phyloP scores from a whole-genome alignment of 2,888 invertebrate species.

The Andrena hattorfiana region DNA sequence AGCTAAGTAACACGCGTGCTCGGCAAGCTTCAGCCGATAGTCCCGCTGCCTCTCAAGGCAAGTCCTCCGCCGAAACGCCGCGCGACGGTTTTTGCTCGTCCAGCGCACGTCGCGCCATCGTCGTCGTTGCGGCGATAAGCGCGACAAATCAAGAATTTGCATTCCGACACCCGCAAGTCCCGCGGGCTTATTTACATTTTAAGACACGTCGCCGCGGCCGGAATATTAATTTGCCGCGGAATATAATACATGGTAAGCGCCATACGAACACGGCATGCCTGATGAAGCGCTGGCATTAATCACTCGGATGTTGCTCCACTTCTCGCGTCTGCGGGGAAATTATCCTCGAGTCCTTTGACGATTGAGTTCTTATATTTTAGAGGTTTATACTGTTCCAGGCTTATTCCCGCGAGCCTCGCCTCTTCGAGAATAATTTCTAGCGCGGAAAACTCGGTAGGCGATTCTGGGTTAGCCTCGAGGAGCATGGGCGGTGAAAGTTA shows the following conservation, averaged over 20 bases:
- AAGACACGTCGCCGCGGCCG: conserved; percentile 51
- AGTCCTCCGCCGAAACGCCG: conserved; percentile 32
- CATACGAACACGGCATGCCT: conserved; percentile 55
- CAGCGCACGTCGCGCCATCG: conserved; percentile 28
- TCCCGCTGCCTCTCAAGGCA: neutral
- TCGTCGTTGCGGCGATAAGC: conserved; percentile 60
- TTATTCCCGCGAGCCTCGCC: no score
- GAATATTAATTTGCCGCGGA: conserved; percentile 60
- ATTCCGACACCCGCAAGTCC: conserved; percentile 61
- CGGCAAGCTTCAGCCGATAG: neutral
- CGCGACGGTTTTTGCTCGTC: conserved; percentile 51
- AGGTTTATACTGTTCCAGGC: no score
- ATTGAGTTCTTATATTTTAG: no score
- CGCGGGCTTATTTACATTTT: conserved; percentile 70
- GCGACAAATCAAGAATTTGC: conserved; percentile 70
- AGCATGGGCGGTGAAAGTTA: neutral
- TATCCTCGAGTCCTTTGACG: neutral
- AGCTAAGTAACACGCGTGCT: conserved; percentile 41
- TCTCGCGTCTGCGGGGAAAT: conserved; percentile 32
- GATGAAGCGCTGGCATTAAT: conserved; percentile 57
- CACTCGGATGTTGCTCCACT: conserved; percentile 49
- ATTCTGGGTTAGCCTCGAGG: neutral
- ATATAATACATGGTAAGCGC: conserved; percentile 48
- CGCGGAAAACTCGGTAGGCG: neutral
- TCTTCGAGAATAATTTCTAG: neutral